These are phyloP conservation scores for Troglohyphantes excavatus DNA, from an alignment of 2,888 invertebrate genomes.

Conservation along the genomic window DNA sequence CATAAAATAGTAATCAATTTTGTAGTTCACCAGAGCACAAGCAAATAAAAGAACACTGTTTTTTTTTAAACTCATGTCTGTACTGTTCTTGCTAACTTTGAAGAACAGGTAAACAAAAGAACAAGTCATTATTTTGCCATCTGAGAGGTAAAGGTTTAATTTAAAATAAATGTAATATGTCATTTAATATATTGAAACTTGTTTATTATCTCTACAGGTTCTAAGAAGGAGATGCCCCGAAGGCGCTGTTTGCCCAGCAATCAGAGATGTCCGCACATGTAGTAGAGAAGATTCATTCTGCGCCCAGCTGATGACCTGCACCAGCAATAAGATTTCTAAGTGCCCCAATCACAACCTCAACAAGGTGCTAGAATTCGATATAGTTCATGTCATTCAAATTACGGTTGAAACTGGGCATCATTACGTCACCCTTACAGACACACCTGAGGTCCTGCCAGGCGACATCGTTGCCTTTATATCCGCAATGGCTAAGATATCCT, in stretches of 20 bases:
- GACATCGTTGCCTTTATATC: conserved; percentile 74
- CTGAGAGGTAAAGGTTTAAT: background rate
- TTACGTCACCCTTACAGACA: conserved; percentile 60
- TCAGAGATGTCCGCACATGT: conserved; percentile 59
- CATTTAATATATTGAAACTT: background rate
- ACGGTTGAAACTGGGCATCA: conserved; percentile 74
- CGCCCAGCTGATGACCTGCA: conserved; percentile 73
- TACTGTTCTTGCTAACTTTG: too few relatives aligned
- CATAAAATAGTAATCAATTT: too few relatives aligned
- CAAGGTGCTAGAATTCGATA: conserved; percentile 73
- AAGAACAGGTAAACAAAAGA: too few relatives aligned
- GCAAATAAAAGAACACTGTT: too few relatives aligned
- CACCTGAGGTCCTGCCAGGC: conserved; percentile 72
- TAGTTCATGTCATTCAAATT: conserved; percentile 69
- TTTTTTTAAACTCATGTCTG: too few relatives aligned
- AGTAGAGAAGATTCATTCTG: conserved; percentile 70
- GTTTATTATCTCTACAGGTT: conserved; percentile 44
- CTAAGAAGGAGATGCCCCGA: conserved; percentile 64
- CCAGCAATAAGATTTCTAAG: conserved; percentile 49
- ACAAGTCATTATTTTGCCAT: too few relatives aligned
- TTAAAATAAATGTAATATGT: background rate
- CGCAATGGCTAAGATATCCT: conserved; percentile 71
- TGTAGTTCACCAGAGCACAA: too few relatives aligned
- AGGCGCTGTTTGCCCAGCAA: conserved; percentile 55
- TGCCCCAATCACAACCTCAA: conserved; percentile 62